A percentile compares a stretch with the other conserved stretches of the same genome.
phyloP scores from a whole-genome alignment of 2,113 vertebrate genomes.

The Tragelaphus imberbis region DNA sequence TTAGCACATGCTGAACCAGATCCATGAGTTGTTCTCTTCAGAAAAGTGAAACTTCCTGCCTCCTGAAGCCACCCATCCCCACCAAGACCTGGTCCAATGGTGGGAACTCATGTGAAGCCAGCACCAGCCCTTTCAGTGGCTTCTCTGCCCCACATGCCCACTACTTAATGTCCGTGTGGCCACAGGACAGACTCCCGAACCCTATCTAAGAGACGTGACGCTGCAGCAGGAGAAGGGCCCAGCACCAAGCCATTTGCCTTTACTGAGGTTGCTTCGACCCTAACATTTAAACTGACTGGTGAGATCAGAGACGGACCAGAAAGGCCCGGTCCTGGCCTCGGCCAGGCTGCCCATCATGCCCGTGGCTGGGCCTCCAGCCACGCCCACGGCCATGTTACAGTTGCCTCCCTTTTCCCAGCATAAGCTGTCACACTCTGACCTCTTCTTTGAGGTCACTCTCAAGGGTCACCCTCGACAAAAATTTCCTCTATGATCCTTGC shows the following conservation, averaged over 20 bases:
- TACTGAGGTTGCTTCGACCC: background rate
- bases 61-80: background rate
- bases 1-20: background rate
- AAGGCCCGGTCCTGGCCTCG: accelerated
- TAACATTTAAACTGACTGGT: background rate
- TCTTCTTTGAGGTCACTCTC: background rate
- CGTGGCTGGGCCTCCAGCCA: accelerated
- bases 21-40: background rate
- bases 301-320: background rate
- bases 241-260: background rate
- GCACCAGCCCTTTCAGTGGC: background rate
- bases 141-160: background rate
- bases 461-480: background rate
- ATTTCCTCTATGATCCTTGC: background rate
- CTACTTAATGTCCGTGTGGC: accelerated
- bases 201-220: background rate
- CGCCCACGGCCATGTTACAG: accelerated
- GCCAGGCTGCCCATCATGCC: background rate
- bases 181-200: accelerated
- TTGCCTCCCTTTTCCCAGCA: background rate
- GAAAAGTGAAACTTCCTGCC: background rate
- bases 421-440: background rate
- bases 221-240: background rate
- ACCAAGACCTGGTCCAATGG: background rate
- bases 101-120: background rate